Conservation (phyloP, 2,888 invertebrate genomes). For the Tetramorium bicarinatum region DNA sequence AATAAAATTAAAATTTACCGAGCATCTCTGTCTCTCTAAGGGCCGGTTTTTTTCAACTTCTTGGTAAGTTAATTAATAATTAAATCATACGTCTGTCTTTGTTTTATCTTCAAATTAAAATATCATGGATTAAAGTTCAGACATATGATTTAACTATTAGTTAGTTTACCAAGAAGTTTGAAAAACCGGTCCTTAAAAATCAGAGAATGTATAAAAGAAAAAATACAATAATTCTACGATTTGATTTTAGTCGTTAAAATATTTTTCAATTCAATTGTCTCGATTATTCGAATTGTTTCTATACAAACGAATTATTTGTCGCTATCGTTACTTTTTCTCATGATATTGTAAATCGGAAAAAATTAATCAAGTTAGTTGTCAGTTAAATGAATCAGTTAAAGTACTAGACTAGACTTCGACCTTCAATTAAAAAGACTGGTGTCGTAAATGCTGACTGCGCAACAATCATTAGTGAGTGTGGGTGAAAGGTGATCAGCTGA, state of each 20-base stretch:
- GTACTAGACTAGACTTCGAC: background rate
- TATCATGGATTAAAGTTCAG: no score
- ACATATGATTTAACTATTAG: no score
- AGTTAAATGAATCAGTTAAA: background rate
- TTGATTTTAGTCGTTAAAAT: background rate
- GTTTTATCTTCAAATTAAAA: no score
- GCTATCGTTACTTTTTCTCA: background rate
- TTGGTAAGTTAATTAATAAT: no score
- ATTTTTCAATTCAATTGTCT: conserved; percentile 1
- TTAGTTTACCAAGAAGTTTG: no score
- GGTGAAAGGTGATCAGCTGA: conserved; percentile 69
- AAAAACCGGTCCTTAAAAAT: background rate
- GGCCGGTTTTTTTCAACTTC: no score
- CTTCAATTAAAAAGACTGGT: conserved; percentile 1
- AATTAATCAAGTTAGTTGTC: background rate
- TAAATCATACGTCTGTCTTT: no score
- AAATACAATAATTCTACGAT: background rate
- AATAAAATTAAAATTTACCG: background rate
- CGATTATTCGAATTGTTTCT: background rate
- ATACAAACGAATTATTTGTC: background rate
- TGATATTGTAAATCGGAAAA: background rate
- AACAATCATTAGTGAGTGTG: conserved; percentile 19
- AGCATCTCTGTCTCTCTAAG: no score
- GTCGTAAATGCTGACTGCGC: background rate
- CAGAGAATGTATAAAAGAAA: background rate